Base-by-base conservation (phyloP, 2,888 invertebrate species). In the Epistrophella euchroma region DNA sequence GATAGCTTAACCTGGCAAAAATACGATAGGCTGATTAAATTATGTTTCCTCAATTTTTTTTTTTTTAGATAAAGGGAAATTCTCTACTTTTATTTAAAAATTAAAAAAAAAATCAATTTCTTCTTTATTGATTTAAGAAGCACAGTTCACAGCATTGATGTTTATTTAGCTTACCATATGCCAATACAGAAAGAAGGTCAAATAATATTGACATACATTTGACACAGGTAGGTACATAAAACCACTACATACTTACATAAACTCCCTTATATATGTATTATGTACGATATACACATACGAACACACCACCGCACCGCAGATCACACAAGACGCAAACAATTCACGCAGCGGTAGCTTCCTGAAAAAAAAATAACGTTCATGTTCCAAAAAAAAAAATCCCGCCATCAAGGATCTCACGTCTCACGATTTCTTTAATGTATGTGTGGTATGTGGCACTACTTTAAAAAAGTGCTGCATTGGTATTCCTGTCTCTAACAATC, bases 151-250 rank as follows among this genome's bases (percentile, higher is more conserved):
- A 25, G 22, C 22, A 52, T 52, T 52, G 13, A 22, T 50, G 52
- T 71, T 74, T 79, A 70, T 45, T 84, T 52, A 52, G 66, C 56
- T 66, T 71, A 66, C 84, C 79, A 22, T 60, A 60, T 60, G 60
- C 40, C 22, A 40, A 79, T 80, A 84, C 71, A 79, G 71, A 72
- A 84, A 75, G 75, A 75, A 40, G 60, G 50, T 40, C 71, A 85
- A 72, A 85, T 80, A 85, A 76, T 47, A 80, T 71, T 76, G 72
- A 68, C 50, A 68, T 40, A 85, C 85, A 81, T 68, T 81, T 72
- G 81, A 68, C 76, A 85, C 68, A 68, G 68, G 68, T 68, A 68
- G 68, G 68, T 68, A 68, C 15, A 52, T 6, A 22, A n/a, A 35
- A 68, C 35, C 35, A 37, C 35, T 50, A 52, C 52, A 85, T 62